These are phyloP conservation scores for Tachypleus tridentatus DNA, from an alignment of 1,140 invertebrate species.

Conservation along the genomic window DNA sequence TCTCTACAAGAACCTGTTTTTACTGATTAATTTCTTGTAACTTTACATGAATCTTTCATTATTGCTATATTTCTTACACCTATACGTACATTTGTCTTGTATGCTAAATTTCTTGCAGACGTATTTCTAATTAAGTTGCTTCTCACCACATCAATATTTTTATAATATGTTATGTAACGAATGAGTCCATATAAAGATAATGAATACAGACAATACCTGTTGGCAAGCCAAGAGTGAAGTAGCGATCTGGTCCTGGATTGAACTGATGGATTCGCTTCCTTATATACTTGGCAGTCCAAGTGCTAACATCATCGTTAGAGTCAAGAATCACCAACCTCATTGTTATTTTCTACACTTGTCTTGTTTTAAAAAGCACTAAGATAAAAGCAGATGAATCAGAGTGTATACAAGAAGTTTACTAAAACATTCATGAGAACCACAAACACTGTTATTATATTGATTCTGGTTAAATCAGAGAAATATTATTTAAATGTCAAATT, in stretches of 20 bases:
- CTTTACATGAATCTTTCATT: too few relatives aligned
- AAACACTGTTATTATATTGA: too few relatives aligned
- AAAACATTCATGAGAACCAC: too few relatives aligned
- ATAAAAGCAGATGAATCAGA: too few relatives aligned
- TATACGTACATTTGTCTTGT: constrained; percentile 2
- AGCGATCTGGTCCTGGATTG: constrained; percentile 66
- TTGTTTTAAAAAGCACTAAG: too few relatives aligned
- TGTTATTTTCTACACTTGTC: too few relatives aligned
- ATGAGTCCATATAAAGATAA: background rate
- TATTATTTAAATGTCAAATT: too few relatives aligned
- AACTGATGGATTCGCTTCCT: constrained; percentile 85
- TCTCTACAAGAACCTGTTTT: too few relatives aligned
- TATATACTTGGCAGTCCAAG: constrained; percentile 94
- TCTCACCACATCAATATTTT: background rate
- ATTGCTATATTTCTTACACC: constrained; percentile 6
- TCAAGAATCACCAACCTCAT: constrained; percentile 94
- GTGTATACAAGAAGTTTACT: too few relatives aligned
- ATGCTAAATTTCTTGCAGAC: background rate
- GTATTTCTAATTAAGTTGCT: background rate
- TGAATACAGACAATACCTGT: constrained; percentile 53
- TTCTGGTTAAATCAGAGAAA: too few relatives aligned
- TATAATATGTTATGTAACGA: background rate
- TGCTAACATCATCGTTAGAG: constrained; percentile 62
- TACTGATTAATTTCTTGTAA: too few relatives aligned
- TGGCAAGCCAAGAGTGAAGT: constrained; percentile 89